phyloP scores from a whole-genome alignment of 2,113 vertebrate species.

The Dasypus novemcinctus region DNA sequence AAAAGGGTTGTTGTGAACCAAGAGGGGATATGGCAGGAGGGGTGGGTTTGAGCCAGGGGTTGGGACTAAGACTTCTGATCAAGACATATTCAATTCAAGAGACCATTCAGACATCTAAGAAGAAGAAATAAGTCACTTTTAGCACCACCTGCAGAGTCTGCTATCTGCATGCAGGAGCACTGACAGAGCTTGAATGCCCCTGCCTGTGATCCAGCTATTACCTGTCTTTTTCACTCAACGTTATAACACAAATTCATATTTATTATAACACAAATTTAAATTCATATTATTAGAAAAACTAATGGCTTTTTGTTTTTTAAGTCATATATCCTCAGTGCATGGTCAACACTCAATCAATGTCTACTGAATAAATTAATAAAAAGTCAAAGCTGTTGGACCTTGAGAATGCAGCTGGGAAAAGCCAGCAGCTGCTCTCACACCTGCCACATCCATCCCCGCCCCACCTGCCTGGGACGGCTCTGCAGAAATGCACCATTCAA shows the following conservation, averaged over 20 bases:
- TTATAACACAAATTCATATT: not conserved
- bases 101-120: not conserved
- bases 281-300: not conserved
- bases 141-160: not conserved
- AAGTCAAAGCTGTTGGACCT: not conserved
- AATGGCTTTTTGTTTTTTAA: not conserved
- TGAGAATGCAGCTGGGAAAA: not conserved
- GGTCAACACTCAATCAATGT: not conserved
- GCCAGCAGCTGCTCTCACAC: not conserved
- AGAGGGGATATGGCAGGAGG: not conserved
- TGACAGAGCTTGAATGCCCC: not conserved
- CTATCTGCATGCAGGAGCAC: not conserved
- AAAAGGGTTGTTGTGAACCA: not conserved
- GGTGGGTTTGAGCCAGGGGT: not conserved
- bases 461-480: not conserved
- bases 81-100: not conserved
- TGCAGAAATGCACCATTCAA: not conserved
- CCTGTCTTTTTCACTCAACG: not conserved
- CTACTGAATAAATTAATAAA: not conserved
- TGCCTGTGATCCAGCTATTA: not conserved
- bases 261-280: not conserved
- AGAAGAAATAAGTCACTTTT: not conserved
- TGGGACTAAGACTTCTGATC: not conserved
- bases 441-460: not conserved
- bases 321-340: not conserved